Base-by-base conservation (phyloP, 1,140 invertebrate genomes). In the Paralvinella palmiformis region DNA sequence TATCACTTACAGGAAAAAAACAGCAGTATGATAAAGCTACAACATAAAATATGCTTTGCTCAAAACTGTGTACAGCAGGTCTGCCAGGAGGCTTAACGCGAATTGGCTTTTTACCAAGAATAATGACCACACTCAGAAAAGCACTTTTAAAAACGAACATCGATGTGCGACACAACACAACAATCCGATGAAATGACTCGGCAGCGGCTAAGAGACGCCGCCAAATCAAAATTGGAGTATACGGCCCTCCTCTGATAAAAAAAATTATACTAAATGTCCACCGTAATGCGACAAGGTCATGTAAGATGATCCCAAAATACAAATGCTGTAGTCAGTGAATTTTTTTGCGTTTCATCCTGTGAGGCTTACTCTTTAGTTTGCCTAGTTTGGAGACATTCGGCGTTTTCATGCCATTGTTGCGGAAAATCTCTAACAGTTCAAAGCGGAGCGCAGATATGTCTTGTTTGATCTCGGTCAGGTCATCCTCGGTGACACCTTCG, bases 381-480 rank as follows among this genome's bases (percentile, higher is more conserved):
- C 24, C 29, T 32, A 32, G 55, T 27, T 60, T 60, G 1, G 58
- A 3, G 33, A 22, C 22, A 32, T 35, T 41, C 10, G 58, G 58
- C 2, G 41, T 60, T 36, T 76, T 79, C 76, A 82, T 80, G 62
- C 79, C 76, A 61, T 80, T 82, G 63, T 75, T 81, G 37, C 74
- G 72, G 20, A 98, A 84, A 69, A 98, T 95, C 83, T 98, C 94
- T 41, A 98, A 89, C 5, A 98, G 84, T 81, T 98, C 95, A 82
- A 75, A 82, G 56, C 80, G 69, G 67, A 82, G 79, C 56, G 77
- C 74, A 5, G 75, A 79, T 63, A 98, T 96, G 78, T 97, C 94
- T 82, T 98, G 94, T 81, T 98, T 98, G 65, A 98, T 96, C 84
- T 99, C 95, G 80, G 97, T 98, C 33, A 98, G 91, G 81, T 98